Base-by-base conservation (phyloP, 2,113 vertebrate species). In the Perca flavescens region DNA sequence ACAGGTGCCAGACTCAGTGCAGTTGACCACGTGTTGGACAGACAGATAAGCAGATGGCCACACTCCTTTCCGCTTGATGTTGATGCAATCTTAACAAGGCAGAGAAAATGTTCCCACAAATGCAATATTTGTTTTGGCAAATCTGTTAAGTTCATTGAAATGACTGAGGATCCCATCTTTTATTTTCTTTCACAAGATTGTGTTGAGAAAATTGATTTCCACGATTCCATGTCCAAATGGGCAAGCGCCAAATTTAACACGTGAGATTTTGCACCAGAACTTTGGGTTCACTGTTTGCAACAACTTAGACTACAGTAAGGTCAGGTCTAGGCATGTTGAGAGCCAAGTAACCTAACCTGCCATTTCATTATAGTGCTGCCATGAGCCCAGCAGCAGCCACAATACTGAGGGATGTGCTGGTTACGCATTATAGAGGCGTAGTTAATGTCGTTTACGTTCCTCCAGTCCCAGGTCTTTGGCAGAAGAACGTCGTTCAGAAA, bases 331-430 rank as follows among this genome's bases (percentile, higher is more conserved):
- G 8, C 53, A 21, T 31, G 25, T 14, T 11, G 28, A 46, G 21
- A 19, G n/a, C 5, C 9, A 21, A 19, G 22, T 12, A 46, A 1
- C 22, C 21, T 6, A 81, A 98, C 97, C 97, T 75, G 97, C 97
- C 73, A 98, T 54, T 0, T 97, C 96, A 2, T 97, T 98, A 83
- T 98, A 83, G 97, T 98, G 92, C 95, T 97, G 50, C 96, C 97
- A 0, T 97, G 96, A 3, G 97, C 97, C 97, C 98, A 99, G 92
- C 97, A 98, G 49, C 97, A 99, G 2, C 98, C 97, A 12, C 98
- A 98, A 94, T 97, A 97, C 91, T 96, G 97, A 0, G 97, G 97
- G 88, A 97, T 97, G 94, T 97, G 97, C 92, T 99, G 98, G 93
- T 98, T 98, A 5, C 96, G 94, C 2, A 97, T 98, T 56, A 95